A percentile compares a stretch with the other conserved stretches of the same genome.
These are phyloP conservation scores for Mustela lutreola DNA, from an alignment of 2,113 vertebrate genomes.

Conservation along the genomic window DNA sequence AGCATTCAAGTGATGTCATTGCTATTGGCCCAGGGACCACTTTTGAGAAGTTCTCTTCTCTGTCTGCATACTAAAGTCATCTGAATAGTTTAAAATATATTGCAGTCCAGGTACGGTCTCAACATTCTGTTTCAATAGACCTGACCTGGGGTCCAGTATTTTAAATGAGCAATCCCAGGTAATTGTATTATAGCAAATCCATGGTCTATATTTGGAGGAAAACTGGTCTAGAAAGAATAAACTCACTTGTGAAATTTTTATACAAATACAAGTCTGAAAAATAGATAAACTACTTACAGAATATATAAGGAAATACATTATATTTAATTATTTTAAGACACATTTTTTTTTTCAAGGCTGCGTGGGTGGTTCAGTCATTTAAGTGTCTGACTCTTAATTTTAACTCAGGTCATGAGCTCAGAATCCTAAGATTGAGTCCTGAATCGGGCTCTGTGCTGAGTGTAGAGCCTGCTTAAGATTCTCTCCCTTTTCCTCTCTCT, in stretches of 20 bases:
- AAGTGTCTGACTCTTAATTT: not conserved
- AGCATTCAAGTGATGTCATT: not conserved
- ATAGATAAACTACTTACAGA: not conserved
- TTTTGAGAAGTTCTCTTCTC: not conserved
- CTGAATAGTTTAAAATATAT: not conserved
- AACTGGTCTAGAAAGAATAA: not conserved
- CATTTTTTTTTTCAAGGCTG: not conserved
- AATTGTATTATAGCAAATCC: not conserved
- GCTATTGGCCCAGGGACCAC: not conserved
- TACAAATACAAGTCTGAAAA: not conserved
- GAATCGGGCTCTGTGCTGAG: not conserved
- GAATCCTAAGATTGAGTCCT: not conserved
- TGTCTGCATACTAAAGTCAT: not conserved
- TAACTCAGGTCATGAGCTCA: not conserved
- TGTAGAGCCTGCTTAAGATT: not conserved
- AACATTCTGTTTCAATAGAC: not conserved
- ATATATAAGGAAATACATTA: not conserved
- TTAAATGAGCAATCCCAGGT: not conserved
- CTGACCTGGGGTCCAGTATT: not conserved
- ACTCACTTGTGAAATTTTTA: not conserved
- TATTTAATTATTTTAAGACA: not conserved
- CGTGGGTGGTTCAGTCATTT: not conserved
- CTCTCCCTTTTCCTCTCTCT: not conserved
- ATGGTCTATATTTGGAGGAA: not conserved
- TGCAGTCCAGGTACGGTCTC: not conserved